Base-by-base conservation (phyloP, 1,140 invertebrate species). In the Homarus americanus region DNA sequence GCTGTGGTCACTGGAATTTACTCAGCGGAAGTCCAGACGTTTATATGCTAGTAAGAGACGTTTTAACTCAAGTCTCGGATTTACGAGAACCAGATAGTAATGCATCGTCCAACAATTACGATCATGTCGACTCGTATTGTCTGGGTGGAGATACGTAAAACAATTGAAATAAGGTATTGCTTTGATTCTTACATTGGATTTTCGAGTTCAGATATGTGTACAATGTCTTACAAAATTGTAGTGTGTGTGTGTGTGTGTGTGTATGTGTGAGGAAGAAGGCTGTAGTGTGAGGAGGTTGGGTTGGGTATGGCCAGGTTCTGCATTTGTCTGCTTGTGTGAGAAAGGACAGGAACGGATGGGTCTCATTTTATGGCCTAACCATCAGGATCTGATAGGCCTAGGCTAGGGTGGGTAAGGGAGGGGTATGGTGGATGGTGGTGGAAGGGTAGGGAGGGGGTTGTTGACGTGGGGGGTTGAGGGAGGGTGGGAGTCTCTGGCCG, bases 331-430 rank as follows among this genome's bases (percentile, higher is more conserved):
- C 17, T 58, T 24, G 53, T 69, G n/a, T 24, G 28, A 69, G 24
- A 24, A 32, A 69, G 63, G 63, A 69, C 63, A 69, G 5, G n/a
- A 69, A 24, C 5, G n/a, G 63, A 24, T 69, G 10, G 63, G n/a
- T 69, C 63, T 34, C 63, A 24, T 69, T 69, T 69, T 69, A 69
- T 69, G 63, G 63, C 63, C 28, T 69, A 69, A 7, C n/a, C 63
- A 69, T 69, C 63, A 69, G 63, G 63, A 69, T 7, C 63, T 69
- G n/a, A 69, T 69, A 69, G 63, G 63, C 63, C 63, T 69, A 69
- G n/a, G 63, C 63, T 69, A 9, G 63, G n/a, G 5, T 69, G 32
- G 63, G 63, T 69, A 9, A n/a, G 63, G 63, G 63, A 0, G 63
- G 24, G 63, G 63, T 32, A 24, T 28, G 63, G n/a, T 4, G n/a